These are phyloP conservation scores for Rhynchonycteris naso DNA, from an alignment of 2,797 vertebrate genomes.

Conservation along the genomic window DNA sequence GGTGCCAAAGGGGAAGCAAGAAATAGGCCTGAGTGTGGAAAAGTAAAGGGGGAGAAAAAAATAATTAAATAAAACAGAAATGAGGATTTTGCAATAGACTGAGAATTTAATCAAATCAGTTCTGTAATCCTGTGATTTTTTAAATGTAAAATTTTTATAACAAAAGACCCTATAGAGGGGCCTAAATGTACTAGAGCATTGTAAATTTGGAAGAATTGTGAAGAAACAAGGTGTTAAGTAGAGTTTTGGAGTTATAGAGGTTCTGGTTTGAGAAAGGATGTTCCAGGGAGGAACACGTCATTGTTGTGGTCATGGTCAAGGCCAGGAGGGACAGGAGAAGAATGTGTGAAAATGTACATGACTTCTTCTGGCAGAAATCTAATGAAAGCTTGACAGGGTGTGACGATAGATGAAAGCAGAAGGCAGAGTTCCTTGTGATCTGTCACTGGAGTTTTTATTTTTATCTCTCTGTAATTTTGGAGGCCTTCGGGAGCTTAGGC, in stretches of 20 bases:
- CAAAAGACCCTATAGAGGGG: not conserved
- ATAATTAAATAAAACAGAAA: not conserved
- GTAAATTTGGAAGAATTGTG: not conserved
- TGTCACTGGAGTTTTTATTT: not conserved
- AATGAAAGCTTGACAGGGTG: conserved; percentile 52
- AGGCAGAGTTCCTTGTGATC: conserved; percentile 31
- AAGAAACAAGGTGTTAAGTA: not conserved
- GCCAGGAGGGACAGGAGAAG: not conserved
- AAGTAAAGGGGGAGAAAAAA: not conserved
- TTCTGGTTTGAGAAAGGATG: conserved; percentile 2
- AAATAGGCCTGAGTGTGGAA: not conserved
- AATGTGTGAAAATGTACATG: not conserved
- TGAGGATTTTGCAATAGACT: not conserved
- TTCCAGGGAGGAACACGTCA: not conserved
- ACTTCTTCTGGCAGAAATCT: conserved; percentile 19
- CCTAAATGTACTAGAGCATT: not conserved
- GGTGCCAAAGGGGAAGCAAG: not conserved
- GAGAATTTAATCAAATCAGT: not conserved
- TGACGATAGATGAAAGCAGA: conserved; percentile 22
- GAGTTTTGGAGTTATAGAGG: not conserved
- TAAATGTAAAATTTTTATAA: not conserved
- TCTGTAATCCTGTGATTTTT: conserved; percentile 34
- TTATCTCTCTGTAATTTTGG: conserved; percentile 8
- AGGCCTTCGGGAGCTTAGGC: not conserved
- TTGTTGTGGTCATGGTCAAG: not conserved